phyloP scores from a whole-genome alignment of 2,888 invertebrate species.

The Drosophila meridionalis region DNA sequence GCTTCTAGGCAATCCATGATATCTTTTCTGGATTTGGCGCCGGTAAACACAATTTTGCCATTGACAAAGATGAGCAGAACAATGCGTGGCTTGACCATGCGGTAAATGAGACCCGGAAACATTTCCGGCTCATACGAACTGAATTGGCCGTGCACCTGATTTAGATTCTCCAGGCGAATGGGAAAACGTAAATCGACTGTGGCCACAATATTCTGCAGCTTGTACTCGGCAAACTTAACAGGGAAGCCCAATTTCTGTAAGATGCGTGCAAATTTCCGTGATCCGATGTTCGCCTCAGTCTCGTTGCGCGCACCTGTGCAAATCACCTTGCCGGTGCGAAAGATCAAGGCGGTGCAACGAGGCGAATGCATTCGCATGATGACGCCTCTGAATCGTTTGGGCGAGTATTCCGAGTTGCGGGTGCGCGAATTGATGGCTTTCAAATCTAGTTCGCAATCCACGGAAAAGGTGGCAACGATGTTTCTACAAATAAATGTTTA shows the following conservation, averaged over 20 bases:
- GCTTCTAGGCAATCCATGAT: constrained; percentile 97
- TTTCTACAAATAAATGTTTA: constrained; percentile 86
- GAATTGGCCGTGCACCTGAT: constrained; percentile 91
- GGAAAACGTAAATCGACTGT: constrained; percentile 91
- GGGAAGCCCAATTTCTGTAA: constrained; percentile 92
- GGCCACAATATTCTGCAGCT: constrained; percentile 91
- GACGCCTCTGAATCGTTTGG: constrained; percentile 92
- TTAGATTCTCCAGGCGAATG: constrained; percentile 90
- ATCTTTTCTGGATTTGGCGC: constrained; percentile 95
- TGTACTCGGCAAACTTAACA: constrained; percentile 91
- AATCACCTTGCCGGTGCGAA: constrained; percentile 92
- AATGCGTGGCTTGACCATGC: constrained; percentile 98
- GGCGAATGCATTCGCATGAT: constrained; percentile 93
- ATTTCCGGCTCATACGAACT: constrained; percentile 98
- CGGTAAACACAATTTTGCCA: constrained; percentile 98
- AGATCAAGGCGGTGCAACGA: constrained; percentile 90
- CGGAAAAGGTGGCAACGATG: constrained; percentile 92
- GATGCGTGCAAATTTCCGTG: constrained; percentile 93
- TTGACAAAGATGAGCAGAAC: constrained; percentile 99
- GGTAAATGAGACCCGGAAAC: constrained; percentile 99
- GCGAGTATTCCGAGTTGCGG: constrained; percentile 93
- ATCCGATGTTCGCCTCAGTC: constrained; percentile 90
- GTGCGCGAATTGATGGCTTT: constrained; percentile 91
- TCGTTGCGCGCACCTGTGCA: constrained; percentile 93
- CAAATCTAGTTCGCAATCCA: constrained; percentile 90